Evolutionary conservation across 1,140 invertebrate genomes (phyloP).

Genomic region (Notospermus geniculatus): DNA sequence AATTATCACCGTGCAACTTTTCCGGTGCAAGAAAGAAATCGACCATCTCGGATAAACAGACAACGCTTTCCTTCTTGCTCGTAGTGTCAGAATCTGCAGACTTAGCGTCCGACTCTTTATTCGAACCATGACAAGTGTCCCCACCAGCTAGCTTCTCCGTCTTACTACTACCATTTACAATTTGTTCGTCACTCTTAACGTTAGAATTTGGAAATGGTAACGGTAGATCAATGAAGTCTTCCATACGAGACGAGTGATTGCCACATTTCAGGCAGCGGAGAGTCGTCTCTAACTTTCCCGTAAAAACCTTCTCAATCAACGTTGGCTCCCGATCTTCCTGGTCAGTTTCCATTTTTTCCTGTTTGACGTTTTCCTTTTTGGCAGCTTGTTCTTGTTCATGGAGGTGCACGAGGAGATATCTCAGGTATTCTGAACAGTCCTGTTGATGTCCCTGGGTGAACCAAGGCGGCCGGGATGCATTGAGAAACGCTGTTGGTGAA

Average conservation of each 20-base stretch:
- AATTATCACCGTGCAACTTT: slow-evolving; percentile 74
- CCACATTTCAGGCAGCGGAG: slow-evolving; percentile 71
- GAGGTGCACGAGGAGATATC: slow-evolving; percentile 69
- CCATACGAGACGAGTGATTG: slow-evolving; percentile 68
- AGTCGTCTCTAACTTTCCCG: slow-evolving; percentile 70
- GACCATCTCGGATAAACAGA: slow-evolving; percentile 57
- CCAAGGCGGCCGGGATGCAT: slow-evolving; percentile 68
- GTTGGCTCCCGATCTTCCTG: slow-evolving; percentile 21
- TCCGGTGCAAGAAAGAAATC: slow-evolving; percentile 76
- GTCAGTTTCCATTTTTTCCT: slow-evolving; percentile 16
- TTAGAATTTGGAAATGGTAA: slow-evolving; percentile 69
- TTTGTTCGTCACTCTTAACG: slow-evolving; percentile 15
- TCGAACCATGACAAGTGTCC: no score
- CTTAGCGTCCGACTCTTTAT: neutral
- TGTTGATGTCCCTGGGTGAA: slow-evolving; percentile 76
- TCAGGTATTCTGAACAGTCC: slow-evolving; percentile 84
- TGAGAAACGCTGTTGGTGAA: slow-evolving; percentile 69
- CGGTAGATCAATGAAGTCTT: slow-evolving; percentile 77
- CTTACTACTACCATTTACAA: neutral
- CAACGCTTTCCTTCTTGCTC: neutral
- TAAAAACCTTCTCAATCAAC: slow-evolving; percentile 70
- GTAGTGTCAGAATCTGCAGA: neutral
- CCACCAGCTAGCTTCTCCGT: no score
- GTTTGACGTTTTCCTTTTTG: slow-evolving; percentile 9
- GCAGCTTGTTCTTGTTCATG: slow-evolving; percentile 65